A percentile compares a stretch with the other conserved stretches of the same genome.
Evolutionary conservation across 1,140 invertebrate species (phyloP).

Genomic region (Diabrotica undecimpunctata): DNA sequence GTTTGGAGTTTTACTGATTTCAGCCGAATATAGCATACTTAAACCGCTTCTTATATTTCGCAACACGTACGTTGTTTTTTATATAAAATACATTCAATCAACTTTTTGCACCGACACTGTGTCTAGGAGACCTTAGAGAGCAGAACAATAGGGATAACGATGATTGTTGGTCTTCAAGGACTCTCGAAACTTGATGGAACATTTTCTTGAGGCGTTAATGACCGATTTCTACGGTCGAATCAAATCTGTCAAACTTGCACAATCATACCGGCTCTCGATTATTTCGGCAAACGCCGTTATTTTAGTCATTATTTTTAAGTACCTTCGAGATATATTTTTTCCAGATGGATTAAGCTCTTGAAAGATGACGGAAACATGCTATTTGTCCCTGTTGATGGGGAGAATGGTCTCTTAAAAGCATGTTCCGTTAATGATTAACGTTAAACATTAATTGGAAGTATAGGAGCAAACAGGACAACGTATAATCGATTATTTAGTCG

Average conservation of each 20-base stretch:
- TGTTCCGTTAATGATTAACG: neutral
- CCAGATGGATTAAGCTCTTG: constrained; percentile 13
- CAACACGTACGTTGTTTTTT: no score
- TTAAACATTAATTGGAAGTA: neutral
- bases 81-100: no score
- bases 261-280: constrained; percentile 35
- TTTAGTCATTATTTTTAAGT: constrained; percentile 23
- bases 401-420: neutral
- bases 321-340: constrained; percentile 19
- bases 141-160: constrained; percentile 43
- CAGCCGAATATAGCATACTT: no score
- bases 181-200: constrained; percentile 39
- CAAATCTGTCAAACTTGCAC: constrained; percentile 42
- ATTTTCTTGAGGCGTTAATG: constrained; percentile 42
- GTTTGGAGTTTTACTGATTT: no score
- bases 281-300: constrained; percentile 31
- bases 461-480: neutral
- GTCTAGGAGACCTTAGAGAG: constrained; percentile 4
- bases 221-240: constrained; percentile 33
- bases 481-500: no score
- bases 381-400: constrained; percentile 1
- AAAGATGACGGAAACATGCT: constrained; percentile 9
- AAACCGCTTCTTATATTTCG: no score
- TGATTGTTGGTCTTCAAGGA: constrained; percentile 41
- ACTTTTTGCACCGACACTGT: neutral